Base-by-base conservation (phyloP, 2,888 invertebrate species). In the Serripes groenlandicus region DNA sequence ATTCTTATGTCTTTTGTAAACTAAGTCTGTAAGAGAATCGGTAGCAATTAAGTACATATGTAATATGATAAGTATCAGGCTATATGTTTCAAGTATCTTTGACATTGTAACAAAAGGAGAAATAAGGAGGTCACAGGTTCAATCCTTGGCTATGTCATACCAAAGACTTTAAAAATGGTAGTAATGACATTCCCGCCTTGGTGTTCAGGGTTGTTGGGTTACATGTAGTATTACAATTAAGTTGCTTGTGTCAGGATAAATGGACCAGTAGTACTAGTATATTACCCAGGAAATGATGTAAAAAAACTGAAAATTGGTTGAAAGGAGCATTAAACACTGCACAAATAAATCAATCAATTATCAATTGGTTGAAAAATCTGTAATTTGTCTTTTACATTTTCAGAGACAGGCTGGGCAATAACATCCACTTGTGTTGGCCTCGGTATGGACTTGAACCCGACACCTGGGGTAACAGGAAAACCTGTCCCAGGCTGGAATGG, bases 371-470 rank as follows among this genome's bases (percentile, higher is more conserved):
- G n/a, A n/a, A n/a, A n/a, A n/a, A n/a, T n/a, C n/a, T n/a, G n/a
- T n/a, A n/a, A n/a, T 49, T 49, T 49, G 21, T 49, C 7, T 21
- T 49, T 3, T 5, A 21, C 1, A 21, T 1, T 83, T 75, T 37
- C 89, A 95, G 99, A 99, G 95, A 97, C 98, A 0, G 98, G 98
- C 0, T 97, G 98, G 81, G 97, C 98, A 0, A 97, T 99, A 77
- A 97, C 98, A 0, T 97, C 98, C 0, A 96, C 97, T 0, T 97
- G 97, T 92, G 93, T 97, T 11, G 98, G 98, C 0, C 96, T 97
- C 58, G 96, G 96, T 0, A 96, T 96, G 91, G 95, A 96, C 0
- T 85, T 92, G 21, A 95, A 96, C 83, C 97, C 97, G 0, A 91
- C 91, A 7, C 86, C 90, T 26, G 96, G 96, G 90, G 96, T 97